Base-by-base conservation (phyloP, 2,888 invertebrate genomes). In the Emmelina monodactyla region DNA sequence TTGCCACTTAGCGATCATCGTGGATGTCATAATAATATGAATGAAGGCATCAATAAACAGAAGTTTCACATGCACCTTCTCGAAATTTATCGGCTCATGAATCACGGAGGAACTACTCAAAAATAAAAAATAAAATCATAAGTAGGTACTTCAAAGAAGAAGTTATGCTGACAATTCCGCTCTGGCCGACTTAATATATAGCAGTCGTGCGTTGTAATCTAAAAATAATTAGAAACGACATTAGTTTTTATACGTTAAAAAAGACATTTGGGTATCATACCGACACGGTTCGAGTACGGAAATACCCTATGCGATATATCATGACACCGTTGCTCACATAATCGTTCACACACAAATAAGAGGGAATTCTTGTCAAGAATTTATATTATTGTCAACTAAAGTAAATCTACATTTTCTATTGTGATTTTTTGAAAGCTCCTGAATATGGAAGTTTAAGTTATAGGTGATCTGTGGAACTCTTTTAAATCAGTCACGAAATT, bases 141-240 rank as follows among this genome's bases (percentile, higher is more conserved):
- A n/a, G 25, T 25, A n/a, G 64, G 59, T 64, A 76, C 76, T 76
- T 78, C 75, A 76, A 78, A 78, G 78, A 66, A 53, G 54, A n/a
- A 75, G 75, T 75, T 78, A 79, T 78, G 78, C 78, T 75, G 76
- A 78, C 78, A 71, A 79, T 79, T 68, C 73, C 69, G 72, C 65
- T 65, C 53, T 63, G 66, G 63, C 61, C 62, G 65, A 62, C 71
- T 65, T 72, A 75, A 76, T 71, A 73, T 79, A 79, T 69, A 61
- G 69, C 73, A 60, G 68, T 64, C 76, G 72, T 71, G 64, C 70
- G 76, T 71, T 76, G 66, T 75, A 75, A 78, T 78, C 78, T 76
- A 79, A 76, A 79, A 79, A 79, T 79, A 79, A 79, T 79, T 78
- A 79, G 73, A 71, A 61, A 62, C 62, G 75, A 73, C 76, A 76